Conservation (phyloP, 2,797 vertebrate species). For the Trachops cirrhosus region DNA sequence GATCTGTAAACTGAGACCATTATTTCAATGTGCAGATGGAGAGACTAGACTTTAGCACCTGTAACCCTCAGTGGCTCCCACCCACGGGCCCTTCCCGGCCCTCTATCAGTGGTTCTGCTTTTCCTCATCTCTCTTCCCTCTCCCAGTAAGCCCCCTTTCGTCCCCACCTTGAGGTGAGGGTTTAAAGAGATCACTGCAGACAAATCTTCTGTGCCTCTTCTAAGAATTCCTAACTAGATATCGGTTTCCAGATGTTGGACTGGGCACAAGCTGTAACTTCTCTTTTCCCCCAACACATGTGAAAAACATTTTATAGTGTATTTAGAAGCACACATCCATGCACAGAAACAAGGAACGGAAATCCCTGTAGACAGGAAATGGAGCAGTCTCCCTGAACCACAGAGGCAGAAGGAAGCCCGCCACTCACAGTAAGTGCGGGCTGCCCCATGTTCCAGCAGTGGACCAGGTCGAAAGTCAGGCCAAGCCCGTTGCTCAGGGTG, state of each 20-base stretch:
- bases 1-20: neutral
- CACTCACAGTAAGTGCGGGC: fast-evolving
- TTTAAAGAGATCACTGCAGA: neutral
- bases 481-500: fast-evolving
- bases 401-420: neutral
- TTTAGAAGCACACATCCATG: neutral
- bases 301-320: neutral
- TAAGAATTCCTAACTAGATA: neutral
- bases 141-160: neutral
- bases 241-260: neutral
- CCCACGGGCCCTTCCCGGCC: neutral
- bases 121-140: neutral
- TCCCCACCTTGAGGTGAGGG: neutral
- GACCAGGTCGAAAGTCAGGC: neutral
- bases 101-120: neutral
- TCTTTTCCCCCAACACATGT: neutral
- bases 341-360: neutral
- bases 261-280: neutral
- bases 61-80: neutral
- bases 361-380: neutral
- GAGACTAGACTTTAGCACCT: neutral
- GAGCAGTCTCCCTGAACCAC: neutral
- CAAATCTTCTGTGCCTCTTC: neutral
- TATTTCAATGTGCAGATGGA: neutral
- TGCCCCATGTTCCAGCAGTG: fast-evolving